Evolutionary conservation across 2,113 vertebrate species (phyloP), one percentile per base, ranked within the genome.

Genomic region (Bostrychus sinensis): DNA sequence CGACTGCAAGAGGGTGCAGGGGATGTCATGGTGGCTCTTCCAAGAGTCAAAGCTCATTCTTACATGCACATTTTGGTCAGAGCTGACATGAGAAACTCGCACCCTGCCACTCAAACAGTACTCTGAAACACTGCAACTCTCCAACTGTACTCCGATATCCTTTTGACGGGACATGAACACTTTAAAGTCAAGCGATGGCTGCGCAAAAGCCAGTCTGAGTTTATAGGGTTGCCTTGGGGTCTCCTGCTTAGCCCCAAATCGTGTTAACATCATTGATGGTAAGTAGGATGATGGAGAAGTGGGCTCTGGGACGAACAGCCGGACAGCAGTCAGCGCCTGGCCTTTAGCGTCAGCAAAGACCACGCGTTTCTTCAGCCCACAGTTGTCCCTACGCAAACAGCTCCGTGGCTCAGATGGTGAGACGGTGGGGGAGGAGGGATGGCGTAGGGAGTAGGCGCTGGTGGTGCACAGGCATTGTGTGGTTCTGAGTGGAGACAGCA

Each of bases 341-440:
- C 95, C 93, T 54, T 81, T 90, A 2, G 82, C 65, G 4, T 95
- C 95, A 0, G 95, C 93, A 16, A 95, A 94, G 9, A 92, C 88
- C 0, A 94, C 93, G 0, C 66, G 84, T 58, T 78, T 92, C 78
- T 93, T 89, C 22, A 13, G 19, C 26, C 76, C 55, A 3, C 54
- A n/a, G n/a, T 62, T 54, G 8, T 60, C 51, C 61, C 43, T 59
- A 67, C 66, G 87, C 45, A 75, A 22, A 38, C 54, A 80, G 3
- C 86, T 81, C 39, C 74, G 69, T 19, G 32, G 2, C n/a, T 63
- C 61, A 1, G 51, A 48, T 2, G 70, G 6, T 23, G 36, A 13
- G 72, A 9, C 26, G 30, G 9, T 0, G 17, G 41, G 43, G 54
- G 39, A 72, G 61, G 28, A 82, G 70, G 46, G 76, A 78, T 17